Evolutionary conservation across 1,140 invertebrate genomes (phyloP).

Genomic region (Littorina saxatilis): DNA sequence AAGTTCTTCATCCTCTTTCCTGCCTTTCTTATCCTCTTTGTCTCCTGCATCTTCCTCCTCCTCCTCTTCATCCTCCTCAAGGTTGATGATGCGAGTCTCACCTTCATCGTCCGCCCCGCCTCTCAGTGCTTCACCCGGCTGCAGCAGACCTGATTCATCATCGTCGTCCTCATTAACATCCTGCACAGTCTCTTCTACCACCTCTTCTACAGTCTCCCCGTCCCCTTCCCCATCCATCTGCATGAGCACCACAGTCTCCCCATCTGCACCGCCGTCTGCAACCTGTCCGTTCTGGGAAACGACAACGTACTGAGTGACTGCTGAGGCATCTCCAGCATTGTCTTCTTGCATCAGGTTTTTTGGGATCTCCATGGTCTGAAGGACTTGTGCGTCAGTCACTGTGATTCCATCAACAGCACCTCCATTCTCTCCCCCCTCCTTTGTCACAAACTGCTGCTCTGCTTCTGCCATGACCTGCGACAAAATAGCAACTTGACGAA

Average conservation of each 20-base stretch:
- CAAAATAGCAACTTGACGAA: too few relatives aligned
- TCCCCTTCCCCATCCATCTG: constrained; percentile 34
- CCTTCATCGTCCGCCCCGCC: constrained; percentile 38
- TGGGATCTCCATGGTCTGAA: constrained; percentile 47
- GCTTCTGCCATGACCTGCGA: constrained; percentile 26
- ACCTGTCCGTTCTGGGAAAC: constrained; percentile 32
- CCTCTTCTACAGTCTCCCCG: constrained; percentile 31
- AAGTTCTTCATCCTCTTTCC: constrained; percentile 35
- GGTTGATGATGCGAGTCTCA: constrained; percentile 49
- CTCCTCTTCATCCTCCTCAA: constrained; percentile 49
- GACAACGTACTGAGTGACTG: constrained; percentile 21
- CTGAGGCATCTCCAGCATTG: constrained; percentile 40
- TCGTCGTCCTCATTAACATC: constrained; percentile 16
- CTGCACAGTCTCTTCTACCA: constrained; percentile 17
- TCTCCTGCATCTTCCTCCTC: constrained; percentile 39
- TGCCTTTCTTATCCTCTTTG: constrained; percentile 36
- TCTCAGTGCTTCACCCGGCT: constrained; percentile 27
- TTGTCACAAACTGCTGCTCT: constrained; percentile 16
- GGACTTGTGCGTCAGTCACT: constrained; percentile 40
- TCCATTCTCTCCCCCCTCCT: constrained; percentile 24
- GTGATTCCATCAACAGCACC: too few relatives aligned
- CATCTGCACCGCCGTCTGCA: constrained; percentile 9
- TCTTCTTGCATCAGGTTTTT: constrained; percentile 51
- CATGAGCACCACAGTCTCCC: constrained; percentile 26
- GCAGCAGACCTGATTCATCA: constrained; percentile 20